Evolutionary conservation across 2,888 invertebrate species (phyloP).

Genomic region (Drosophila monieri): DNA sequence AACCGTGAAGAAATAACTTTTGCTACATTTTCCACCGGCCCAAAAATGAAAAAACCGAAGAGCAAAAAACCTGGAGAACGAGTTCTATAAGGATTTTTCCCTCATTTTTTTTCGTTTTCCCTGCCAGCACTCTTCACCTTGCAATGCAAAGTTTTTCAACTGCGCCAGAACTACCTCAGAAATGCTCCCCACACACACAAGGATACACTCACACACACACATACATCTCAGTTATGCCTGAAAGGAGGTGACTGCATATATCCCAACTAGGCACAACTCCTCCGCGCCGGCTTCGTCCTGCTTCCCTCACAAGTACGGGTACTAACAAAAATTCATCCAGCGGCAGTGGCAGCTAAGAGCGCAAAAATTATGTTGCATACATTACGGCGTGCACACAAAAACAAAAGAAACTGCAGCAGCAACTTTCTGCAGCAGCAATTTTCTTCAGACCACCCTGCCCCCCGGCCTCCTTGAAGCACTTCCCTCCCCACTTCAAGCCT

Average conservation of each 20-base stretch:
- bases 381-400: conserved; percentile 77
- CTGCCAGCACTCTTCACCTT: conserved; percentile 29
- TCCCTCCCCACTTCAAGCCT: background rate
- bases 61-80: conserved; percentile 52
- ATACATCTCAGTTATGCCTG: conserved; percentile 33
- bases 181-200: conserved; percentile 36
- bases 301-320: conserved; percentile 11
- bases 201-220: conserved; percentile 34
- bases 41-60: conserved; percentile 51
- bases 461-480: background rate
- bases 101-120: conserved; percentile 6
- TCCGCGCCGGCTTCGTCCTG: conserved; percentile 15
- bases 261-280: conserved; percentile 52
- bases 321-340: conserved; percentile 63
- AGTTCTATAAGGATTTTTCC: conserved; percentile 48
- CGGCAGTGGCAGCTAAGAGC: conserved; percentile 58
- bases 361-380: conserved; percentile 73
- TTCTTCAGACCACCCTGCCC: conserved; percentile 42
- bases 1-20: conserved; percentile 75
- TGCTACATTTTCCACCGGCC: conserved; percentile 63
- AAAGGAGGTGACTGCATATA: conserved; percentile 66
- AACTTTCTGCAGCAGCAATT: conserved; percentile 63
- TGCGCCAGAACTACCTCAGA: conserved; percentile 58
- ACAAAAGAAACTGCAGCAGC: conserved; percentile 78
- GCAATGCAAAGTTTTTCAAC: conserved; percentile 62